Percentiles rank a stretch among this genome's conserved stretches.
phyloP scores from a whole-genome alignment of 1,140 invertebrate genomes.

The Scaptomyza hsui region DNA sequence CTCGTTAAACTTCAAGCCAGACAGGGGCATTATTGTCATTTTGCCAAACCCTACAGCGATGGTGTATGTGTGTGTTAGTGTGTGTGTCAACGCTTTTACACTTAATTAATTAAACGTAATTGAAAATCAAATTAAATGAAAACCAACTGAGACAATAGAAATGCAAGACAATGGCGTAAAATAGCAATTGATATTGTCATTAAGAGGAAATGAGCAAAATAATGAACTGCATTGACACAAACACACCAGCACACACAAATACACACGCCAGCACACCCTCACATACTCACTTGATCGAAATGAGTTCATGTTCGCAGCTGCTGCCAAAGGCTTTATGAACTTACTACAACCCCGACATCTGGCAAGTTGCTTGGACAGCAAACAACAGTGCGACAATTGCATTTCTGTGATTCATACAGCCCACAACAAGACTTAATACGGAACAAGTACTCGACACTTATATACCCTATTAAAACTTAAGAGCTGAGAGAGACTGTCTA shows the following conservation, averaged over 20 bases:
- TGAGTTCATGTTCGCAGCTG: constrained; percentile 58
- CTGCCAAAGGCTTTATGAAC: constrained; percentile 62
- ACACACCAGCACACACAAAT: not conserved
- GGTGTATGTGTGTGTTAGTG: constrained; percentile 15
- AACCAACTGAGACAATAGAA: constrained; percentile 71
- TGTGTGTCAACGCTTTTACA: constrained; percentile 70
- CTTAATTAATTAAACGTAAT: constrained; percentile 80
- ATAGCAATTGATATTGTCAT: constrained; percentile 80
- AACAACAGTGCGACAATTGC: constrained; percentile 40
- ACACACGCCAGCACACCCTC: not conserved
- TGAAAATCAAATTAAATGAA: constrained; percentile 78
- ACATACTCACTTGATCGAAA: not conserved
- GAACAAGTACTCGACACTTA: not conserved
- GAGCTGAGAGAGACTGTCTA: not conserved
- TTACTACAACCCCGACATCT: constrained; percentile 43
- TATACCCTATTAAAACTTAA: constrained; percentile 8
- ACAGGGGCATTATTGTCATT: not conserved
- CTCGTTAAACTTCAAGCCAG: not conserved
- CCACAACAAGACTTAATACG: not conserved
- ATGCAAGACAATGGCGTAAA: constrained; percentile 67
- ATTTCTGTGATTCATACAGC: constrained; percentile 15
- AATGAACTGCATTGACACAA: constrained; percentile 67
- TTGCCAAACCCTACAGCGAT: not conserved
- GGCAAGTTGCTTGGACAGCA: constrained; percentile 43
- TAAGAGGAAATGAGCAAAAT: constrained; percentile 77